phyloP scores from a whole-genome alignment of 2,888 invertebrate species.

The Notocelia uddmanniana region DNA sequence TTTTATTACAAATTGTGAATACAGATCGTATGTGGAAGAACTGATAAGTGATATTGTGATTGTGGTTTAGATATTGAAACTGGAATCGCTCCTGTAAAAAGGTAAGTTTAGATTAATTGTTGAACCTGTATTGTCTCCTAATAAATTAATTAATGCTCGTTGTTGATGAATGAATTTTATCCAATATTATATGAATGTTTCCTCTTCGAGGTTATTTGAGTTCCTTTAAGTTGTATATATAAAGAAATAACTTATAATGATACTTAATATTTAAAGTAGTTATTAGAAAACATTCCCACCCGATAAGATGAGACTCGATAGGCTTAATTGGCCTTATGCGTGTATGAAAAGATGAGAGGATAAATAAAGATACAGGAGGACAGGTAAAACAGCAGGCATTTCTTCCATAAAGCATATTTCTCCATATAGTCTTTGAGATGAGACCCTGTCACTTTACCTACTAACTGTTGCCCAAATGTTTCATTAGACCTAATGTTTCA shows the following conservation, averaged over 20 bases:
- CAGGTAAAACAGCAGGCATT: too few relatives aligned
- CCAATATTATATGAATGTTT: neutral
- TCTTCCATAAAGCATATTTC: too few relatives aligned
- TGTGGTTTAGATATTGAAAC: constrained; percentile 3
- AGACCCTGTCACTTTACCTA: too few relatives aligned
- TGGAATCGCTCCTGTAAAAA: constrained; percentile 8
- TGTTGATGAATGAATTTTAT: constrained; percentile 1
- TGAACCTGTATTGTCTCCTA: neutral
- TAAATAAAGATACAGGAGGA: too few relatives aligned
- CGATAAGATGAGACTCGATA: too few relatives aligned
- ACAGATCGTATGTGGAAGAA: constrained; percentile 5
- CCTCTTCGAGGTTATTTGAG: neutral
- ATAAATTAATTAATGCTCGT: neutral
- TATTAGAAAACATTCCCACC: neutral
- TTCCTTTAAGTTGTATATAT: neutral
- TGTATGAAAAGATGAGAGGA: too few relatives aligned
- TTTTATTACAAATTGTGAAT: constrained; percentile 34
- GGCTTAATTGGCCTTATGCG: too few relatives aligned
- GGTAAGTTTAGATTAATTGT: constrained; percentile 18
- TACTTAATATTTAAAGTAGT: neutral
- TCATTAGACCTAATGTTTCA: too few relatives aligned
- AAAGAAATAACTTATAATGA: neutral
- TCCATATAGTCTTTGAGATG: too few relatives aligned
- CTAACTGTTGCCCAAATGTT: too few relatives aligned
- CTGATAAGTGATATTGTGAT: constrained; percentile 43